These are phyloP conservation scores for Scopus umbretta DNA, from an alignment of 2,113 vertebrate species.

Conservation along the genomic window DNA sequence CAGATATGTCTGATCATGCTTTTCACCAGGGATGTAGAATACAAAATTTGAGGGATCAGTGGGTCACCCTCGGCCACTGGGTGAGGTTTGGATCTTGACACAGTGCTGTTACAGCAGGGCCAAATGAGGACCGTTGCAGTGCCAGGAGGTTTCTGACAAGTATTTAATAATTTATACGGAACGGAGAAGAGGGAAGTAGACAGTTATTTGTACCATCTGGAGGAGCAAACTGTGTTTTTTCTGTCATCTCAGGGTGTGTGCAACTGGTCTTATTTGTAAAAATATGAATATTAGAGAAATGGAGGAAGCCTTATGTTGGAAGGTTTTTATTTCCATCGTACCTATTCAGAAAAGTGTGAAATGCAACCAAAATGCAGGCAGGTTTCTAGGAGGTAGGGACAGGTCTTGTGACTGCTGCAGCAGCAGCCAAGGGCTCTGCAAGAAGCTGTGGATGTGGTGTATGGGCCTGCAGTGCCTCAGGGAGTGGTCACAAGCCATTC, in stretches of 20 bases:
- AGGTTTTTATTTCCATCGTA: background rate
- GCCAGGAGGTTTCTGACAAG: background rate
- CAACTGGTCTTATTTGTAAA: background rate
- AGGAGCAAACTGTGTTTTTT: background rate
- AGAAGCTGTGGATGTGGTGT: background rate
- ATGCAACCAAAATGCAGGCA: background rate
- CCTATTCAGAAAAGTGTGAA: background rate
- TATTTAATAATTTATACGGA: background rate
- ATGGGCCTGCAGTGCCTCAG: background rate
- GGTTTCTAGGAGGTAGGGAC: background rate
- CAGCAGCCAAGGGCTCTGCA: fast-evolving
- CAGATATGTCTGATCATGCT: background rate
- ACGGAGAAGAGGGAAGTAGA: background rate
- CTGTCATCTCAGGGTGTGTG: background rate
- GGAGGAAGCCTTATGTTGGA: background rate
- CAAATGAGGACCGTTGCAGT: background rate
- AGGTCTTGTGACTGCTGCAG: background rate
- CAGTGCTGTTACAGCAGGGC: background rate
- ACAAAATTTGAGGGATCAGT: background rate
- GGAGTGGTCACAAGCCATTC: background rate
- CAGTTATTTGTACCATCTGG: background rate
- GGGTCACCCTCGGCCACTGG: fast-evolving
- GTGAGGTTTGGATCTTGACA: background rate
- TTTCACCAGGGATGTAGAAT: background rate
- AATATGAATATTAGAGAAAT: background rate